A percentile compares a stretch with the other conserved stretches of the same genome.
phyloP scores from a whole-genome alignment of 2,113 vertebrate species.

The Rafetus swinhoei region DNA sequence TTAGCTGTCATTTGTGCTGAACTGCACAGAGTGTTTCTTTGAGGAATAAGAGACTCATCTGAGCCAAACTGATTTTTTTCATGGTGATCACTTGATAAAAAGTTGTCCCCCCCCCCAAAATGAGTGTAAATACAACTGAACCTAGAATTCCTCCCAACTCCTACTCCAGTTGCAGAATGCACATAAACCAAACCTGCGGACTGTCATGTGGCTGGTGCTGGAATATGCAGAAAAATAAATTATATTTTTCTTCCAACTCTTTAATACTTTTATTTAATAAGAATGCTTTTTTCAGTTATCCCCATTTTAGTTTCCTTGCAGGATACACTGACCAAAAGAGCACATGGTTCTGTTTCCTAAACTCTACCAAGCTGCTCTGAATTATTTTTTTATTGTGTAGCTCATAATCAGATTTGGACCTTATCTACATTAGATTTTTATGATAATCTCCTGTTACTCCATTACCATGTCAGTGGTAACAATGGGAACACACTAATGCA shows the following conservation, averaged over 20 bases:
- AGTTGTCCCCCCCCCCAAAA: background rate
- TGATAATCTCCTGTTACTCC: background rate
- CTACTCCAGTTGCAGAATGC: fast-evolving
- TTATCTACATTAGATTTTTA: background rate
- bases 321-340: background rate
- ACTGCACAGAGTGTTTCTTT: background rate
- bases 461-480: background rate
- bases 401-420: background rate
- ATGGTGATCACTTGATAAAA: background rate
- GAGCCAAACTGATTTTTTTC: background rate
- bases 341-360: background rate
- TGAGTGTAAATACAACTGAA: background rate
- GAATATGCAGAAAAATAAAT: background rate
- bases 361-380: background rate
- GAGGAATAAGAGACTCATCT: background rate
- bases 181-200: background rate
- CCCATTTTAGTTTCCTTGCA: background rate
- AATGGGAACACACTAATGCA: background rate
- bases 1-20: background rate
- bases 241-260: background rate
- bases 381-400: background rate
- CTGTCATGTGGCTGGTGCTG: background rate
- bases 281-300: background rate
- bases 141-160: fast-evolving
- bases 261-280: background rate